Evolutionary conservation across 2,888 invertebrate genomes (phyloP).

Genomic region (Eristalinus sepulchralis): DNA sequence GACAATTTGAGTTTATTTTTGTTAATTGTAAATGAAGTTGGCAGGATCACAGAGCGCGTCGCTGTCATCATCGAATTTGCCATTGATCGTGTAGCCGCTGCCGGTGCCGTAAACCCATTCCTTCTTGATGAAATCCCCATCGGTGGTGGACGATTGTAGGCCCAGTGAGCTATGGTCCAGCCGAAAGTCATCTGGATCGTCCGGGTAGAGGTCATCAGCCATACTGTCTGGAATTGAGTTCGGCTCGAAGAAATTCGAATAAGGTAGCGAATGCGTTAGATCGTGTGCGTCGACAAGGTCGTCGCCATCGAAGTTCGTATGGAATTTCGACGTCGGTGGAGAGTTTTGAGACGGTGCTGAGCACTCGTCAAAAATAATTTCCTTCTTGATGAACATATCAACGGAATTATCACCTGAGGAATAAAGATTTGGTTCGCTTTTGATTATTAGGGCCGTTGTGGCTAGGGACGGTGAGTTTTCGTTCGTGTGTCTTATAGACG

Average conservation of each 20-base stretch:
- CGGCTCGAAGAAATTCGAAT: constrained; percentile 80
- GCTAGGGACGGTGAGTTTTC: constrained; percentile 79
- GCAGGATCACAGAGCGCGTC: constrained; percentile 80
- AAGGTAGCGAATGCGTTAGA: constrained; percentile 78
- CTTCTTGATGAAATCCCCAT: constrained; percentile 80
- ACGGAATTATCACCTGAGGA: constrained; percentile 80
- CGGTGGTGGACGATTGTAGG: constrained; percentile 79
- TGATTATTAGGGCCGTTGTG: constrained; percentile 78
- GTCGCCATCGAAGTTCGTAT: constrained; percentile 79
- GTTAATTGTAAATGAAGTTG: constrained; percentile 80
- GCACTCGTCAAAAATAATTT: constrained; percentile 79
- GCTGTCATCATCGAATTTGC: constrained; percentile 80
- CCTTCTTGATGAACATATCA: constrained; percentile 80
- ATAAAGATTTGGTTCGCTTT: constrained; percentile 80
- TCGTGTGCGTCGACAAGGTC: constrained; percentile 80
- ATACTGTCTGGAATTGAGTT: constrained; percentile 80
- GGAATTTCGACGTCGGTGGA: constrained; percentile 79
- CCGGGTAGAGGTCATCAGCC: constrained; percentile 79
- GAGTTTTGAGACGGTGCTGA: constrained; percentile 79
- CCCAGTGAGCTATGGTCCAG: constrained; percentile 79
- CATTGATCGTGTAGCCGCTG: constrained; percentile 79
- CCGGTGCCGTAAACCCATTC: constrained; percentile 80
- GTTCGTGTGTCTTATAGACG: constrained; percentile 61
- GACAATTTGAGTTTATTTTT: constrained; percentile 32
- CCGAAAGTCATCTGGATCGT: constrained; percentile 80